Conservation (phyloP, 2,888 invertebrate species). For the Diloba caeruleocephala region DNA sequence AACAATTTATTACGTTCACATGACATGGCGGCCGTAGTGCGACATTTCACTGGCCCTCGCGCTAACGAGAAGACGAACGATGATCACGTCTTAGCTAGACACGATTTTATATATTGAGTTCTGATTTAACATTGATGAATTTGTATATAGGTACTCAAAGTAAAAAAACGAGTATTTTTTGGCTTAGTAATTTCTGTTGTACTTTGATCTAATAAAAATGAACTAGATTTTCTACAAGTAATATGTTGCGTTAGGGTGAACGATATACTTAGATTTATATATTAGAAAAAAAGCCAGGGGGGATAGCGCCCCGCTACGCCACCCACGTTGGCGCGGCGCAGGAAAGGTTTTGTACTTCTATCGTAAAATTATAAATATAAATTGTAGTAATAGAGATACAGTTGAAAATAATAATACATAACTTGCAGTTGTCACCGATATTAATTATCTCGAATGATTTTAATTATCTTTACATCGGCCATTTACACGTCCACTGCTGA, state of each 20-base stretch:
- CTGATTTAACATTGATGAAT: neutral
- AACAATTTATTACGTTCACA: conserved; percentile 31
- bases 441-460: no score
- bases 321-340: no score
- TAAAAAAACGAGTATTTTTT: no score
- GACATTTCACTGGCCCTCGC: conserved; percentile 51
- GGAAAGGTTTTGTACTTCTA: no score
- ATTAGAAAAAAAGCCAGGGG: conserved; percentile 15
- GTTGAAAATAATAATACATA: conserved; percentile 4
- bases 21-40: conserved; percentile 41
- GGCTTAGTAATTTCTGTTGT: no score
- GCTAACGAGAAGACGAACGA: conserved; percentile 30
- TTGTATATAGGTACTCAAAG: no score
- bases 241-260: conserved; percentile 16
- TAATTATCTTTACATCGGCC: no score
- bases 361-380: conserved; percentile 2
- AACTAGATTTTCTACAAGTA: conserved; percentile 29
- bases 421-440: conserved; percentile 13
- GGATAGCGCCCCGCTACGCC: neutral
- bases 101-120: conserved; percentile 12
- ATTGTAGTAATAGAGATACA: conserved; percentile 7
- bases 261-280: conserved; percentile 10
- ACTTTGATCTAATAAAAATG: conserved; percentile 13
- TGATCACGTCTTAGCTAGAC: conserved; percentile 20
- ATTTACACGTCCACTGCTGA: no score